These are phyloP conservation scores for Hypomesus transpacificus DNA, from an alignment of 2,113 vertebrate species.

Conservation along the genomic window DNA sequence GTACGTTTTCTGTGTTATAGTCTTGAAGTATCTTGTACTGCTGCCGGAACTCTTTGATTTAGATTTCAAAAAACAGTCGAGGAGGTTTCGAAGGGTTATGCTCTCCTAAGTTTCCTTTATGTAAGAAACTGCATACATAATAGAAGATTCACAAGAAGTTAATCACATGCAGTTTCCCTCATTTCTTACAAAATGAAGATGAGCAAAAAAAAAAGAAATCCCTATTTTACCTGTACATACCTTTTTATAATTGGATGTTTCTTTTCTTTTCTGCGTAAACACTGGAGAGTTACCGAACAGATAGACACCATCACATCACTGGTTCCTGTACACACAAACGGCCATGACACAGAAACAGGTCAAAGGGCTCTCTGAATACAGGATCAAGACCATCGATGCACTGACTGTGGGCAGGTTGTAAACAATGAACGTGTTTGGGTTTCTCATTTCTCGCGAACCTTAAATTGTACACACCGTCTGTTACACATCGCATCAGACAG, in stretches of 20 bases:
- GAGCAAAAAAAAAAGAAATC: constrained; percentile 65
- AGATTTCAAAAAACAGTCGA: no score
- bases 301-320: constrained; percentile 55
- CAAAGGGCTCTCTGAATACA: constrained; percentile 24
- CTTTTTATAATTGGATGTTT: constrained; percentile 11
- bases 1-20: no score
- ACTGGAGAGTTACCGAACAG: constrained; percentile 67
- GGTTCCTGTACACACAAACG: constrained; percentile 6
- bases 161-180: constrained; percentile 90
- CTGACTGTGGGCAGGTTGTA: constrained; percentile 18
- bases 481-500: no score
- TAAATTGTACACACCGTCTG: background rate
- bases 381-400: constrained; percentile 5
- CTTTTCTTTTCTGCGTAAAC: constrained; percentile 57
- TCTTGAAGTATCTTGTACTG: background rate
- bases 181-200: constrained; percentile 80
- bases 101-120: constrained; percentile 73
- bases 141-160: constrained; percentile 89
- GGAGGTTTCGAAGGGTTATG: constrained; percentile 26
- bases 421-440: constrained; percentile 22
- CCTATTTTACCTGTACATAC: constrained; percentile 80
- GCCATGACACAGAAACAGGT: constrained; percentile 5
- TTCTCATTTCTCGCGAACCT: no score
- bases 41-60: no score
- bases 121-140: constrained; percentile 90